Conservation (phyloP, 2,113 vertebrate species). For the Casuarius casuarius region DNA sequence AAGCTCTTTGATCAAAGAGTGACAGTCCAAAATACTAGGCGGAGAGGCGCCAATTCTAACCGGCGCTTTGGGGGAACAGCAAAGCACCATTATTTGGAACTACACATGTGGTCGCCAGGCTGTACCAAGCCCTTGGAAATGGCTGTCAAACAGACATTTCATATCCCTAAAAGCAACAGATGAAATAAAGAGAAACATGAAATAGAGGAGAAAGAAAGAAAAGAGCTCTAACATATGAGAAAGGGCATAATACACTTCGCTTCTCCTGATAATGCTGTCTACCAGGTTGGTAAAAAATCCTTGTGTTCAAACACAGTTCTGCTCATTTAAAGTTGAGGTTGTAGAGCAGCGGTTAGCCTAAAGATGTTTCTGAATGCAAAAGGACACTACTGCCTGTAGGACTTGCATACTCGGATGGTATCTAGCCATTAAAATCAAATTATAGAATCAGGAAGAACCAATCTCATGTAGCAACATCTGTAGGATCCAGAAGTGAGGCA, state of each 20-base stretch:
- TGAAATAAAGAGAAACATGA: not conserved
- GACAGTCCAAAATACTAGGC: not conserved
- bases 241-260: not conserved
- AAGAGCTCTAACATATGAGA: not conserved
- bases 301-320: not conserved
- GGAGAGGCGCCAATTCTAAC: not conserved
- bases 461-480: constrained; percentile 5
- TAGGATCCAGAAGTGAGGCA: constrained; percentile 10
- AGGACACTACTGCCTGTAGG: not conserved
- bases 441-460: constrained; percentile 33
- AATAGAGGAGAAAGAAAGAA: not conserved
- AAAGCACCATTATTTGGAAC: not conserved
- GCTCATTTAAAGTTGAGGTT: constrained; percentile 13
- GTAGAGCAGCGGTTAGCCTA: not conserved
- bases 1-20: constrained; percentile 9
- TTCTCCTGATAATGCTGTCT: not conserved
- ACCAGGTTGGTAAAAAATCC: not conserved
- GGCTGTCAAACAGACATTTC: not conserved
- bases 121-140: not conserved
- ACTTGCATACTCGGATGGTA: not conserved
- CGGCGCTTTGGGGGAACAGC: not conserved
- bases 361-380: constrained; percentile 46
- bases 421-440: constrained; percentile 59
- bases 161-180: not conserved
- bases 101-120: not conserved